Base-by-base conservation (phyloP, 2,797 vertebrate species). In the Odontamblyopus rebecca region DNA sequence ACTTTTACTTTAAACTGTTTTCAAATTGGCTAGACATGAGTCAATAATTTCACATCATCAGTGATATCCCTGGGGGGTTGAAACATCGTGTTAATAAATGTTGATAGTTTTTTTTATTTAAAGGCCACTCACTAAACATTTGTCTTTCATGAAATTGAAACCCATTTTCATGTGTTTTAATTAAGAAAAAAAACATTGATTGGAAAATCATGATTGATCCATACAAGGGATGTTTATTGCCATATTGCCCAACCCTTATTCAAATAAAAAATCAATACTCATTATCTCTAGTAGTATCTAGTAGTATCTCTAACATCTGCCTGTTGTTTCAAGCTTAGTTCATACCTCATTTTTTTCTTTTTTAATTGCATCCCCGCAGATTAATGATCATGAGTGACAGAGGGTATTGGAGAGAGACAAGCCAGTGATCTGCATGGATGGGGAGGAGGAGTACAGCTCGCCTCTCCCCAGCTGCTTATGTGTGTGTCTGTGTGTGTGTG, bases 401-500 rank as follows among this genome's bases (percentile, higher is more conserved):
- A 13, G 57, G 5, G 62, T 19, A 61, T 5, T 62, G 61, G 57
- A 26, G 59, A 38, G 54, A 35, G 23, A 41, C 54, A 68, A 18
- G 56, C 63, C 32, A 59, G 67, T 41, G 61, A 67, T 78, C 73
- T 74, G 72, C 64, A 53, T 71, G 76, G 72, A 69, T 75, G 80
- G 74, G 76, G 77, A 74, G 74, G 68, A 74, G 67, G 77, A 64
- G 53, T 81, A 15, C 23, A 72, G 78, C 67, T 64, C 70, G 76
- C 86, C 75, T 72, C 74, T 86, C 81, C 79, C 79, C 89, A 86
- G 88, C 88, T 89, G 88, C 84, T 82, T 86, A 67, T 62, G 61
- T 38, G 16, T 38, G 67, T 44, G 65, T 41, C 64, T 72, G 71
- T 78, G 80, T 68, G 50, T 48, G 79, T 65, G 78, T 32, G 84